These are phyloP conservation scores for Heliconius sara DNA, from an alignment of 2,888 invertebrate genomes.

Conservation along the genomic window DNA sequence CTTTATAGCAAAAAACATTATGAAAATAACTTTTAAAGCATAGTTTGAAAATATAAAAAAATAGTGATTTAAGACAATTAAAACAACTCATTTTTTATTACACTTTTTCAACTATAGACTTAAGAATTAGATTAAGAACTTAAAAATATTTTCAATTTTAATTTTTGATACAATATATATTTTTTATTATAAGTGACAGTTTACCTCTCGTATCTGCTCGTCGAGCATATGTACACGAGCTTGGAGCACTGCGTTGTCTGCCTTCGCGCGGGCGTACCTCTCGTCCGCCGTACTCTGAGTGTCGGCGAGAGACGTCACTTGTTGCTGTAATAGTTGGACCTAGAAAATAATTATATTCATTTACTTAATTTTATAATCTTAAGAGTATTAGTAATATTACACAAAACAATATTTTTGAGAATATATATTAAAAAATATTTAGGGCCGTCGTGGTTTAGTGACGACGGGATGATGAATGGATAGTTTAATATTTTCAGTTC, in stretches of 20 bases:
- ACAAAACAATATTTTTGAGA: too few species aligned
- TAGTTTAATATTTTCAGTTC: too few species aligned
- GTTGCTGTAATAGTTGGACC: conserved; percentile 96
- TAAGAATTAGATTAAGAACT: too few species aligned
- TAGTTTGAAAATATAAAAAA: neutral
- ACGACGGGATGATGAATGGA: too few species aligned
- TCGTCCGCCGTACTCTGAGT: conserved; percentile 94
- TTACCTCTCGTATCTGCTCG: conserved; percentile 91
- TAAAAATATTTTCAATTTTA: neutral
- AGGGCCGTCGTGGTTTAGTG: too few species aligned
- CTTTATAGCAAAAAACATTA: neutral
- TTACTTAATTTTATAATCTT: neutral
- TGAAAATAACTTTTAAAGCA: neutral
- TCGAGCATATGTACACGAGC: conserved; percentile 96
- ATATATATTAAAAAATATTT: too few species aligned
- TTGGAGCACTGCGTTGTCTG: conserved; percentile 96
- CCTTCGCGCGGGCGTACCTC: conserved; percentile 93
- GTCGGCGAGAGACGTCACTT: conserved; percentile 94
- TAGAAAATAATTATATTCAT: conserved; percentile 67
- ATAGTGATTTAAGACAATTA: too few species aligned
- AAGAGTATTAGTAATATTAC: neutral
- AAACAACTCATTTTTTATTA: too few species aligned
- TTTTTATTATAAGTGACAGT: neutral
- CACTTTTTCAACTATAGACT: too few species aligned
- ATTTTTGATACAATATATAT: neutral